Conservation (phyloP, 2,797 vertebrate genomes). For the Typhlichthys eigenmanni region DNA sequence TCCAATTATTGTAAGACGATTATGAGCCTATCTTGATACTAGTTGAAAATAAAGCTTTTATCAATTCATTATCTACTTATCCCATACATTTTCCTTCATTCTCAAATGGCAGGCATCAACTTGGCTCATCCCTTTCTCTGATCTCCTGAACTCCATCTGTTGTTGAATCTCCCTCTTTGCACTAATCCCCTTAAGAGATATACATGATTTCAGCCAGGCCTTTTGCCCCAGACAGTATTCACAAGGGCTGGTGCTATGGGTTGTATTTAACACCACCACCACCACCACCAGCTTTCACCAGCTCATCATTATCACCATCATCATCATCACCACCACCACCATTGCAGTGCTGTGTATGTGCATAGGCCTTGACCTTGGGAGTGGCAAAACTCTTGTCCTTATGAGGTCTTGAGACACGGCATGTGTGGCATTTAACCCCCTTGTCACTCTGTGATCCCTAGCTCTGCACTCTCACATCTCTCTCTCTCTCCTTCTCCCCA, state of each 20-base stretch:
- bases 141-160: not conserved
- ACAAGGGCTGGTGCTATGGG: conserved; percentile 42
- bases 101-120: not conserved
- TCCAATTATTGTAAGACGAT: too few relatives aligned
- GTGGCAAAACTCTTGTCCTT: conserved; percentile 73
- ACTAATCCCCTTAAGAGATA: conserved; percentile 51
- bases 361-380: conserved; percentile 74
- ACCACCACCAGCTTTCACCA: conserved; percentile 1
- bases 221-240: conserved; percentile 51
- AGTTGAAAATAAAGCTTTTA: conserved; percentile 4
- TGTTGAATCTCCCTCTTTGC: conserved; percentile 10
- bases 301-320: not conserved
- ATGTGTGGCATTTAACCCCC: conserved; percentile 79
- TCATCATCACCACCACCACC: conserved; percentile 20
- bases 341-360: conserved; percentile 66
- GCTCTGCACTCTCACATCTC: conserved; percentile 55
- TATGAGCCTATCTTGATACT: too few relatives aligned
- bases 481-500: conserved; percentile 29
- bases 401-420: conserved; percentile 76
- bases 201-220: conserved; percentile 56
- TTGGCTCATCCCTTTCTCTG: conserved; percentile 5
- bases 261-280: conserved; percentile 14
- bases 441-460: conserved; percentile 67
- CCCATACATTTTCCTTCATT: not conserved
- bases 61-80: not conserved